Conservation (phyloP, 64 coral and sea anemone genomes). For the Montipora capricornis region DNA sequence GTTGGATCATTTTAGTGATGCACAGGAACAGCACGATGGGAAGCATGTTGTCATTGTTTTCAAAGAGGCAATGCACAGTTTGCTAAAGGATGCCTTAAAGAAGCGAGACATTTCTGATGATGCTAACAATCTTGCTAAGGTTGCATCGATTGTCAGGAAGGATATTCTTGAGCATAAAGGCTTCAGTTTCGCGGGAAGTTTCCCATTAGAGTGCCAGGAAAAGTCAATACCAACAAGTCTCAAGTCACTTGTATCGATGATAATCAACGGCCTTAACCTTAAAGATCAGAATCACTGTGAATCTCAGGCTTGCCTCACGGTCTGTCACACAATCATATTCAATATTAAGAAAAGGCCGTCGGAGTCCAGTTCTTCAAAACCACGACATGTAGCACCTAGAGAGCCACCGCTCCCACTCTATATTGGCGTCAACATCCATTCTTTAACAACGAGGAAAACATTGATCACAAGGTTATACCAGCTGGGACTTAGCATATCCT, state of each 20-base stretch:
- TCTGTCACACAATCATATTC: too few species aligned
- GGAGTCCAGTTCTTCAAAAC: background rate
- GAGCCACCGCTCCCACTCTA: conserved; percentile 72
- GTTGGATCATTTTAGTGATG: conserved; percentile 53
- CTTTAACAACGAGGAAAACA: conserved; percentile 53
- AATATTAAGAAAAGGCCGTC: too few species aligned
- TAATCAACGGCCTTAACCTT: conserved; percentile 63
- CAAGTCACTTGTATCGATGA: conserved; percentile 69
- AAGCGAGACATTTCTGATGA: conserved; percentile 73
- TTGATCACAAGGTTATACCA: conserved; percentile 53
- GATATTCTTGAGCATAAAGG: conserved; percentile 70
- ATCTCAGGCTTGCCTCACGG: too few species aligned
- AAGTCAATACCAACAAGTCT: conserved; percentile 61
- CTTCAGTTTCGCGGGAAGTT: conserved; percentile 64
- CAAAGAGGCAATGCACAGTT: conserved; percentile 36
- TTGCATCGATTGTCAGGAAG: conserved; percentile 51
- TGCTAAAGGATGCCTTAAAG: conserved; percentile 63
- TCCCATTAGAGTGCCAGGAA: conserved; percentile 62
- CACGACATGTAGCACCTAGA: conserved; percentile 54
- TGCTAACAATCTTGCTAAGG: conserved; percentile 71
- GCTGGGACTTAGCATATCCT: conserved; percentile 52
- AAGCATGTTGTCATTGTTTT: conserved; percentile 74
- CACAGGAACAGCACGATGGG: conserved; percentile 66
- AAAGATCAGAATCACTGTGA: background rate
- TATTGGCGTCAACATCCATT: conserved; percentile 51